These are phyloP conservation scores for Andinoacara biseriatus DNA, from an alignment of 2,113 vertebrate species.

Conservation along the genomic window DNA sequence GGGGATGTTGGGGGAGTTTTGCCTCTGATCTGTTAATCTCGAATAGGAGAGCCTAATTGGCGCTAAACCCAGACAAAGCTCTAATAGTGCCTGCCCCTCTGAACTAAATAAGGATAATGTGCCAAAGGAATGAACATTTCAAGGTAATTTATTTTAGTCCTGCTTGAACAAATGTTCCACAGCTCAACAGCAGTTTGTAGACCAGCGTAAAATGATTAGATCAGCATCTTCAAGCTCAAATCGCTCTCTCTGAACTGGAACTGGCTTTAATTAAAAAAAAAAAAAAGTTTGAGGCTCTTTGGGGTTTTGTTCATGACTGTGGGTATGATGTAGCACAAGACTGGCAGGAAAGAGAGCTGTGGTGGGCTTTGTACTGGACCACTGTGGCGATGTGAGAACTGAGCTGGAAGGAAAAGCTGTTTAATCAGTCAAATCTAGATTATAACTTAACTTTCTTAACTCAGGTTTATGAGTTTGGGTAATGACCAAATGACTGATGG, in stretches of 20 bases:
- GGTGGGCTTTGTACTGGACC: neutral
- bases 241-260: neutral
- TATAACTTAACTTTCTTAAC: neutral
- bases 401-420: neutral
- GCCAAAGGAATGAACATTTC: constrained; percentile 8
- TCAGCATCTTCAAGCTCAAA: neutral
- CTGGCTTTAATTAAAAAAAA: neutral
- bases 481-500: neutral
- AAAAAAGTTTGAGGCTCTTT: neutral
- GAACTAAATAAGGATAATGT: constrained; percentile 34
- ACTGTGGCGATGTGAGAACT: neutral
- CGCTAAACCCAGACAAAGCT: constrained; percentile 50
- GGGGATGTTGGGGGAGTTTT: constrained; percentile 8
- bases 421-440: neutral
- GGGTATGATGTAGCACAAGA: neutral
- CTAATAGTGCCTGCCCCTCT: neutral
- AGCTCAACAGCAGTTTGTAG: neutral
- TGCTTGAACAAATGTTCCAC: neutral
- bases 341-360: neutral
- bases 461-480: neutral
- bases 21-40: constrained; percentile 56
- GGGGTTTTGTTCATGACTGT: neutral
- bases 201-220: neutral
- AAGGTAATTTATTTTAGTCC: constrained; percentile 19
- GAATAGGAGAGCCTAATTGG: constrained; percentile 37